Evolutionary conservation across 2,888 invertebrate species (phyloP), one percentile per base, ranked within the genome.

Genomic region (Nomada ruficornis): DNA sequence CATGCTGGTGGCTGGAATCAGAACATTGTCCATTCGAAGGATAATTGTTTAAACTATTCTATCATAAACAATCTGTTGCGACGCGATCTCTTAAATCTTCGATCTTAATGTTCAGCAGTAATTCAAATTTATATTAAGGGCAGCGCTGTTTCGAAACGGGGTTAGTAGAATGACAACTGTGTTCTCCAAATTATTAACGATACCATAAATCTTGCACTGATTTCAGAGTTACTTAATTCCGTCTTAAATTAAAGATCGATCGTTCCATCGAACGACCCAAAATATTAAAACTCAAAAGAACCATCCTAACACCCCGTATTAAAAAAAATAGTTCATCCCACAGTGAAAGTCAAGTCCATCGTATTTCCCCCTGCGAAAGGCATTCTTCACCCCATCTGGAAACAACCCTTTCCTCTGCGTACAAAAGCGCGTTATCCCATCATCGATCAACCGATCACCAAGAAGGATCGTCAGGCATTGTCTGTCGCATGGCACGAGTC

Each of bases 1-100:
- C 88, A 78, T 64, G 77, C 88, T 88, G 75, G 83, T 44, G 87
- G 85, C 74, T 83, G 23, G 62, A 50, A 59, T 26, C 11, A 47
- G 85, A 85, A 87, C 47, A 13, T 54, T 10, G 9, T 57, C 15
- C 50, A 20, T 47, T 20, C 18, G 2, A 65, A 13, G 15, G 29
- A 18, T 67, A 60, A 74, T 60, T 23, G 20, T 50, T 57, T 36
- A n/a, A 52, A 13, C 42, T 0, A 7, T 15, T 2, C 5, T 13
- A 13, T 44, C 13, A 60, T 50, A 52, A 18, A 50, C 29, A 52
- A 68, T 9, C 13, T 26, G 15, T 18, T 42, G 18, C 1, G 2
- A 3, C 11, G 18, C 4, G 18, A 18, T 29, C 44, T 11, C 23
- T 13, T 26, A 5, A 18, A 26, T 15, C 15, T 47, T 23, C 26